Evolutionary conservation across 2,888 invertebrate species (phyloP), one percentile per base, ranked within the genome.

Genomic region (Meghimatium bilineatum): DNA sequence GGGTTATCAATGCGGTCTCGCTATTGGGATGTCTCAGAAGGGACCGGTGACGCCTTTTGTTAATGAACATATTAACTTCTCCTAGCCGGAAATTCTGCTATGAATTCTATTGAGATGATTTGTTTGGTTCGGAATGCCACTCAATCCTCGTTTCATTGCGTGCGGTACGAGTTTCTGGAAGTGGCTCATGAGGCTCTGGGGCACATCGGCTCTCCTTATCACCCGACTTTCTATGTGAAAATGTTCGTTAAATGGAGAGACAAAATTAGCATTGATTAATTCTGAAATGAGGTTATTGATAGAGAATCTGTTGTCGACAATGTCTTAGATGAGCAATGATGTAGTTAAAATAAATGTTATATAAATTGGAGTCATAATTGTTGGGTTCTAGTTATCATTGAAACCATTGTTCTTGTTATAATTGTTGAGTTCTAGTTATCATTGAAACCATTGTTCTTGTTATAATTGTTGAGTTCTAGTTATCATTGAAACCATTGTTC

Each of bases 201-300:
- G 2, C 66, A 66, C 29, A 3, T 32, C 66, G 29, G 32, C 32
- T 44, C 32, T 66, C 17, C 66, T 29, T 32, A 66, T 32, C 66
- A 29, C 66, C 8, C 23, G 8, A 56, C 36, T 36, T 44, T 56
- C 69, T 20, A 34, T 12, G 20, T 52, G 52, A 29, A 52, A 36
- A 36, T 32, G 71, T 78, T 49, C 49, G 83, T 38, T 72, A n/a
- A 60, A 44, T 36, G 56, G 23, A 38, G n/a, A n/a, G n/a, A n/a
- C n/a, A n/a, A 71, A 83, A 72, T 77, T 83, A 83, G 63, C 78
- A 83, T 79, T 83, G 78, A 78, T 83, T 83, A 83, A 69, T 79
- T 63, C 63, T 34, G 72, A 78, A 78, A 83, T 83, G 78, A 78
- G 78, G 32, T 60, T 26, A 72, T 72, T 83, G 72, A 78, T 44